Percentiles rank a stretch among this genome's conserved stretches.
These are phyloP conservation scores for Graphium colonna DNA, from an alignment of 2,888 invertebrate genomes.

Conservation along the genomic window DNA sequence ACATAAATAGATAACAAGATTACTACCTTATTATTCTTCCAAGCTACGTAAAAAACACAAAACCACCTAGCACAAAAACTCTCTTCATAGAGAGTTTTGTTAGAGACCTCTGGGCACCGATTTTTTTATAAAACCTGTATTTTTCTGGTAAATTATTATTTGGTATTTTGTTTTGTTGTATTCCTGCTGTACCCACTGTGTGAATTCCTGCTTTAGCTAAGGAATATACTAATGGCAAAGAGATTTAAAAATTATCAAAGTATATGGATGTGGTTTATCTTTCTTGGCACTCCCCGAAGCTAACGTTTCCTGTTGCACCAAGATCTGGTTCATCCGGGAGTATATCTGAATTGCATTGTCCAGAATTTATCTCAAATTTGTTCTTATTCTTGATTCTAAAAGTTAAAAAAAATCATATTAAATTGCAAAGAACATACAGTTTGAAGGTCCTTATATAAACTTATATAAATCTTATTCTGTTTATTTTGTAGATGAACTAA, in stretches of 20 bases:
- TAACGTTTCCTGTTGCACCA: slow-evolving; percentile 34
- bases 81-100: slow-evolving; percentile 43
- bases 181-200: slow-evolving; percentile 39
- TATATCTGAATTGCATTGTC: slow-evolving; percentile 40
- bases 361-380: slow-evolving; percentile 39
- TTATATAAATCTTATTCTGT: neutral
- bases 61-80: slow-evolving; percentile 32
- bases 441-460: too few species aligned
- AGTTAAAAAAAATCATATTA: too few species aligned
- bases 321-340: slow-evolving; percentile 35
- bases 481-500: too few species aligned
- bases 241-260: too few species aligned
- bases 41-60: slow-evolving; percentile 12
- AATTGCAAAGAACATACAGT: slow-evolving; percentile 35
- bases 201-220: slow-evolving; percentile 39
- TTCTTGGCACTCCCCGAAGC: slow-evolving; percentile 36
- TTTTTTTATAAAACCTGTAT: slow-evolving; percentile 42
- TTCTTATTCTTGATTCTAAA: too few species aligned
- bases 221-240: slow-evolving; percentile 35
- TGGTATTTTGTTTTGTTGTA: slow-evolving; percentile 42
- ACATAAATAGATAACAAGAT: too few species aligned
- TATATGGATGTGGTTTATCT: slow-evolving; percentile 34
- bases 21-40: slow-evolving; percentile 26
- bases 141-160: too few species aligned
- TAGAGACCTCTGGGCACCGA: slow-evolving; percentile 43